Conservation (phyloP, 2,888 invertebrate species). For the Callosobruchus maculatus region DNA sequence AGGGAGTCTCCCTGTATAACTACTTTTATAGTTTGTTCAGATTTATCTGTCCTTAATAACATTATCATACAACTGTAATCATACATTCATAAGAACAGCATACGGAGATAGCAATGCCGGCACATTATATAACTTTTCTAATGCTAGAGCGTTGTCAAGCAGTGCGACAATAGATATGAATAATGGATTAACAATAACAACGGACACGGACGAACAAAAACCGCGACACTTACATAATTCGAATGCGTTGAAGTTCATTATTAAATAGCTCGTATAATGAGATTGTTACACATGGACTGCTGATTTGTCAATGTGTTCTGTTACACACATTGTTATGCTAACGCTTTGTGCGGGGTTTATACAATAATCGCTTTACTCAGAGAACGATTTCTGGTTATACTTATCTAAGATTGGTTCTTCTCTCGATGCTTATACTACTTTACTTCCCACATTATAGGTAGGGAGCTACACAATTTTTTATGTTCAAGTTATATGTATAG, state of each 20-base stretch:
- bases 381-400: too few relatives aligned
- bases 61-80: background rate
- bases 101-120: background rate
- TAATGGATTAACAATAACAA: background rate
- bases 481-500: too few relatives aligned
- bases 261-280: background rate
- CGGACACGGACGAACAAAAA: background rate
- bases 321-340: background rate
- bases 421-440: too few relatives aligned
- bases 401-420: too few relatives aligned
- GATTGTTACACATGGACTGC: background rate
- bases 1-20: too few relatives aligned
- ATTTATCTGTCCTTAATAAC: too few relatives aligned
- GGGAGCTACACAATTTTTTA: too few relatives aligned
- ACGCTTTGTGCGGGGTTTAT: background rate
- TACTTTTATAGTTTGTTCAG: too few relatives aligned
- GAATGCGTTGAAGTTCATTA: background rate
- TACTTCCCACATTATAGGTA: too few relatives aligned
- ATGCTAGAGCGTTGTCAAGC: background rate
- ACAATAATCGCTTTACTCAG: background rate
- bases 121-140: background rate
- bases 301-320: background rate
- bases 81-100: too few relatives aligned
- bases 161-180: background rate
- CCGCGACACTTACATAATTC: background rate